Evolutionary conservation across 2,797 vertebrate genomes (phyloP), one percentile per base, ranked within the genome.

Genomic region (Etheostoma perlongum): DNA sequence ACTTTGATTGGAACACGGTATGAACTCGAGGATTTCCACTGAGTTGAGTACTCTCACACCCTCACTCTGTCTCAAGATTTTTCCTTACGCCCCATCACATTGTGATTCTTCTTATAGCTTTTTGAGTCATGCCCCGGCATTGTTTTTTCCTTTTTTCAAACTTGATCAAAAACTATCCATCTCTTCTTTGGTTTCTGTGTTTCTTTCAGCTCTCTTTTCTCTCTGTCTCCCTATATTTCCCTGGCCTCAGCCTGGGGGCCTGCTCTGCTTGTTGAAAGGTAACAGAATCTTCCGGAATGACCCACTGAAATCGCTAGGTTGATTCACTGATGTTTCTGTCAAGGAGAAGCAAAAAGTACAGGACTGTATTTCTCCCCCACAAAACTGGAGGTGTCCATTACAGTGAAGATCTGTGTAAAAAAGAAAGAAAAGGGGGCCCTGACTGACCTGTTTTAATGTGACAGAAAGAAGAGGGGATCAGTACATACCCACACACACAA

Each of bases 251-350:
- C 90, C 91, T 40, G 77, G 87, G 93, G 89, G 88, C 84, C 87
- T 62, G 47, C 76, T 91, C 83, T 77, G 89, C 83, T 89, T 90
- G 89, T 87, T 94, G 89, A 94, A 94, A 93, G 91, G 93, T 93
- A 94, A 93, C 91, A 92, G 76, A 93, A 94, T 93, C 91, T 91
- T 86, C 85, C 82, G 72, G 91, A 94, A 94, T 93, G 92, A 93
- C 90, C 89, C 80, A 81, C 87, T 90, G 87, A 92, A 94, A 94
- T 93, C 74, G 54, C 70, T 64, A 79, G 79, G 81, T 89, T 91
- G 88, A 93, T 93, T 93, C 91, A 87, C 89, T 88, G 90, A 91
- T 86, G 86, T 87, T 90, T 86, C 88, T 92, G 87, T 88, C 87
- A 81, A 67, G 80, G 84, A 82, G 85, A 88, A 77, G 81, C 85